These are phyloP conservation scores for Platycercus adscitus DNA, from an alignment of 2,113 vertebrate species.

Conservation along the genomic window DNA sequence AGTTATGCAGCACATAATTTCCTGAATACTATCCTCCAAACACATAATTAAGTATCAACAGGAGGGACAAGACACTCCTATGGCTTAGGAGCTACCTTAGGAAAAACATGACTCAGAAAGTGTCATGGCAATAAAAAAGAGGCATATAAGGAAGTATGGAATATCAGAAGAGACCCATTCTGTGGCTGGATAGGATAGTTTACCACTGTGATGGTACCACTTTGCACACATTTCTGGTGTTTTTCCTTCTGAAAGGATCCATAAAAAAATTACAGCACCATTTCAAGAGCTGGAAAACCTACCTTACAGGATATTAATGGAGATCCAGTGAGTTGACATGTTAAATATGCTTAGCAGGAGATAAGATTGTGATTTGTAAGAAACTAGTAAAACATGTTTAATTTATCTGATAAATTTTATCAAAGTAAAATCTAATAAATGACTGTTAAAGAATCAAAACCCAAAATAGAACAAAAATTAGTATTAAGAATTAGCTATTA, in stretches of 20 bases:
- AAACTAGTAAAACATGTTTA: background rate
- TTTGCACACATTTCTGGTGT: background rate
- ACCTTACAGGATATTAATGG: background rate
- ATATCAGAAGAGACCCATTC: background rate
- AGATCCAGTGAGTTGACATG: background rate
- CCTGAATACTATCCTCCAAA: background rate
- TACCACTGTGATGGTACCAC: background rate
- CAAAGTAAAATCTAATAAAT: background rate
- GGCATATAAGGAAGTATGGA: background rate
- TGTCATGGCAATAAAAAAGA: background rate
- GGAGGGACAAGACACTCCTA: background rate
- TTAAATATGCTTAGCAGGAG: background rate
- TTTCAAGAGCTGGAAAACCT: background rate
- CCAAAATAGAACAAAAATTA: background rate
- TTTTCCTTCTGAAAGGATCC: background rate
- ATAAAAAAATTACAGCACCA: background rate
- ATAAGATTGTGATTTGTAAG: background rate
- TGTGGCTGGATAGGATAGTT: background rate
- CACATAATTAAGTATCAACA: background rate
- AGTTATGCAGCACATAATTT: background rate
- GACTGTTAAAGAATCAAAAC: background rate
- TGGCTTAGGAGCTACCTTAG: background rate
- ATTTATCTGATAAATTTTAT: background rate
- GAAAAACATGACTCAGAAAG: constrained; percentile 1
- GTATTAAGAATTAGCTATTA: background rate